These are phyloP conservation scores for Spodoptera littoralis DNA, from an alignment of 2,888 invertebrate genomes.

Conservation along the genomic window DNA sequence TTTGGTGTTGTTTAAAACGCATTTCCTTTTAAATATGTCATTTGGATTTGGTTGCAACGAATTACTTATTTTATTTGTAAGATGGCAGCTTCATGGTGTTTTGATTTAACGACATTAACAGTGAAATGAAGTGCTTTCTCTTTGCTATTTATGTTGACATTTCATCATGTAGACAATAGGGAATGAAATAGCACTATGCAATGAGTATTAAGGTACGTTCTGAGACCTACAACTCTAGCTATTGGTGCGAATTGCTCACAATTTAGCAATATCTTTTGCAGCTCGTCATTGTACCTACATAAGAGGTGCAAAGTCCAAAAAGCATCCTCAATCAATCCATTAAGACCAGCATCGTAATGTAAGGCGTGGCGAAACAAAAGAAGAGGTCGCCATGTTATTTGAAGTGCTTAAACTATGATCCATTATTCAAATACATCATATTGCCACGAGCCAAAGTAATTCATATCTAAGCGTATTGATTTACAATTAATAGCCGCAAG, in stretches of 20 bases:
- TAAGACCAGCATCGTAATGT: constrained; percentile 17
- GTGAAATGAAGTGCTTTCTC: too few species aligned
- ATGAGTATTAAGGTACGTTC: too few species aligned
- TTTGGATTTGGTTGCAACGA: too few species aligned
- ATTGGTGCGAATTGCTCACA: too few species aligned
- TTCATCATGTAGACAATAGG: too few species aligned
- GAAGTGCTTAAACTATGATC: constrained; percentile 35
- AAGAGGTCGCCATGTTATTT: constrained; percentile 25
- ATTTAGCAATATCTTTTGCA: too few species aligned
- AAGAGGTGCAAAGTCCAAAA: constrained; percentile 2
- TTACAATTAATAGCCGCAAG: constrained; percentile 68
- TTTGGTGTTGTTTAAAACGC: constrained; percentile 7
- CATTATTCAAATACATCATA: constrained; percentile 55
- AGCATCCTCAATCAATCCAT: constrained; percentile 19
- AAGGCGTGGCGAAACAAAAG: constrained; percentile 41
- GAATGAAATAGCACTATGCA: too few species aligned
- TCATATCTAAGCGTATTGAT: constrained; percentile 56
- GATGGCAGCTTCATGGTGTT: too few species aligned
- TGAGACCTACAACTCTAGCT: too few species aligned
- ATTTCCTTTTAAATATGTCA: neutral
- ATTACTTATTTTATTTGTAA: too few species aligned
- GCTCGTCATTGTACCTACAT: neutral
- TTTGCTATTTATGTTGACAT: too few species aligned
- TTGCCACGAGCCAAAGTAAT: constrained; percentile 56
- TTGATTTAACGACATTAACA: too few species aligned